Evolutionary conservation across 2,888 invertebrate genomes (phyloP).

Genomic region (Zaprionus bogoriensis): DNA sequence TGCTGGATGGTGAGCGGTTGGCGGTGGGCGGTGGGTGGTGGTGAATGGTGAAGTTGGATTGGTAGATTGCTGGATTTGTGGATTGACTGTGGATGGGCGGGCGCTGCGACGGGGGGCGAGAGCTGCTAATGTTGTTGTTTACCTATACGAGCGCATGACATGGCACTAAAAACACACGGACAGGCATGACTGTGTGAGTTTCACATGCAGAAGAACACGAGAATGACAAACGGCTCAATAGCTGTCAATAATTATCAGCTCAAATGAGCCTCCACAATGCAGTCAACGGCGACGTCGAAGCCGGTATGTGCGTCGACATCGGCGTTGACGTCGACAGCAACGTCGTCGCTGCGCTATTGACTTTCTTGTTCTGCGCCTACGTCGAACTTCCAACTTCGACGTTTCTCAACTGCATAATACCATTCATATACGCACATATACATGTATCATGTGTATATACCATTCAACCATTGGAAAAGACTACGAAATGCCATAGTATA

Average conservation of each 20-base stretch:
- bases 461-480: too few relatives aligned
- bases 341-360: not conserved
- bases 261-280: constrained; percentile 28
- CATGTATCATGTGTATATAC: too few relatives aligned
- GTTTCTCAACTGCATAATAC: too few relatives aligned
- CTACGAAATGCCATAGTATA: too few relatives aligned
- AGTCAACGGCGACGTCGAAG: constrained; percentile 9
- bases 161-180: constrained; percentile 5
- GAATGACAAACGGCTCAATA: constrained; percentile 42
- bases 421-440: too few relatives aligned
- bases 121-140: constrained; percentile 32
- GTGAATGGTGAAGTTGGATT: not conserved
- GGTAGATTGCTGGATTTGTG: not conserved
- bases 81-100: not conserved
- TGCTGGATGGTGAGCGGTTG: too few relatives aligned
- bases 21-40: not conserved
- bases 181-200: not conserved
- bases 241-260: constrained; percentile 59
- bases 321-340: not conserved
- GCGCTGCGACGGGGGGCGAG: not conserved
- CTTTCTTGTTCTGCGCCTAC: not conserved
- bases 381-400: not conserved
- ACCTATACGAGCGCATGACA: constrained; percentile 24
- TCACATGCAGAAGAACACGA: constrained; percentile 1
- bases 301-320: not conserved